Base-by-base conservation (phyloP, 2,888 invertebrate species). In the Acrocera orbiculus region DNA sequence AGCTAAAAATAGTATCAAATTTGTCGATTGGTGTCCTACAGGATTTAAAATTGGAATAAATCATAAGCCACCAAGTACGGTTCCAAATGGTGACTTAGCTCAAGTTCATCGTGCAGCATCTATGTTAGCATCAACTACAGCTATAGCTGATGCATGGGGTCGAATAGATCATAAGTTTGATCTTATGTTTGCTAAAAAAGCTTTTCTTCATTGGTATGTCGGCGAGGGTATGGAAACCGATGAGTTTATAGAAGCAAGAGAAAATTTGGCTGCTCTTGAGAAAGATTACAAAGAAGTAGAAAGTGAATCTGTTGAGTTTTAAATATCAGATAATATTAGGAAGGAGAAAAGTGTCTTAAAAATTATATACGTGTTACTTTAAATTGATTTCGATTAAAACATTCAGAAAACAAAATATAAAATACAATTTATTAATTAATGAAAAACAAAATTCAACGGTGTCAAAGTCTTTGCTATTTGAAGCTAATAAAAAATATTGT, bases 131-230 rank as follows among this genome's bases (percentile, higher is more conserved):
- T 87, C 87, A 62, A 87, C 85, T 4, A 92, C 87, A 13, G 86
- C 87, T 45, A 86, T 89, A 50, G 76, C 79, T 10, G 78, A 83
- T 50, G 87, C 87, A 31, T 90, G 87, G 79, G 75, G 77, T 42
- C 80, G 85, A 52, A 69, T 93, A 37, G 80, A 89, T 63, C 79
- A 78, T 61, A 95, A 93, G 63, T 90, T 92, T 58, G 92, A 93
- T 63, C 69, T 92, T 50, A 87, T 90, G 86, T 90, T 78, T 62
- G 76, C 80, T 43, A 89, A 89, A 64, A 66, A 83, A 40, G 93
- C 93, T 31, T 95, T 95, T 53, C 86, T 93, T 42, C 92, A 93
- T 58, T 93, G 93, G 93, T 86, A 66, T 53, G 71, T 59, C 5
- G 54, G 54, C 16, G 61, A 61, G 43, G 61, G 61, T 33, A 58